phyloP scores from a whole-genome alignment of 2,113 vertebrate species.

The Elachura formosa region DNA sequence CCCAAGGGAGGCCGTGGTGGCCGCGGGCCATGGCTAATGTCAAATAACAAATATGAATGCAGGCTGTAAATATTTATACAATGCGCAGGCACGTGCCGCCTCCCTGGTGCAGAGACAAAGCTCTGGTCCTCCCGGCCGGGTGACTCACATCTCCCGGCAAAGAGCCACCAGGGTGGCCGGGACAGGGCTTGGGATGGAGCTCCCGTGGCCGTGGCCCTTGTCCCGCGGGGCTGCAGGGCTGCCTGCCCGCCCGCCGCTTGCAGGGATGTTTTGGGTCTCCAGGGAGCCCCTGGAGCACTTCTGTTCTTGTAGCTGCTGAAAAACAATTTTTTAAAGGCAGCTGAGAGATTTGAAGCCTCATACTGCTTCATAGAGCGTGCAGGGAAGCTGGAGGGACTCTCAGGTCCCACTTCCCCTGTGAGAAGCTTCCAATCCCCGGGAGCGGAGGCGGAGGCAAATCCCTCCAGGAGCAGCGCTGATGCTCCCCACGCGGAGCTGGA shows the following conservation, averaged over 20 bases:
- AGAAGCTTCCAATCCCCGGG: accelerated
- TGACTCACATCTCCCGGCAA: constrained; percentile 9
- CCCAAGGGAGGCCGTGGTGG: constrained; percentile 44
- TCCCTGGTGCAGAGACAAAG: constrained; percentile 18
- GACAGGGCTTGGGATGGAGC: not conserved
- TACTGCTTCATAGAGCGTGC: not conserved
- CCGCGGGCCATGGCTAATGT: constrained; percentile 55
- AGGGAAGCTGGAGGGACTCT: not conserved
- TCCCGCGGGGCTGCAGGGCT: not conserved
- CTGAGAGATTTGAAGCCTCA: not conserved
- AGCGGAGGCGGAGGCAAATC: not conserved
- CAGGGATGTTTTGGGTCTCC: not conserved
- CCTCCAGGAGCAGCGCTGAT: not conserved
- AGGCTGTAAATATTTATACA: constrained; percentile 66
- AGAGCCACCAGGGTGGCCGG: not conserved
- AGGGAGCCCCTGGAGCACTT: not conserved
- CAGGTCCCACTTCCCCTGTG: not conserved
- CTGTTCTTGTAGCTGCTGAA: not conserved
- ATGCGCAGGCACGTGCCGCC: constrained; percentile 41
- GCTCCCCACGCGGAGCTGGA: not conserved
- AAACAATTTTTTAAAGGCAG: not conserved
- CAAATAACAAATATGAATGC: constrained; percentile 62
- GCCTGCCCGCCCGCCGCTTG: not conserved
- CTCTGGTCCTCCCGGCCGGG: not conserved
- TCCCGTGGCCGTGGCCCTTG: not conserved